Evolutionary conservation across 2,797 vertebrate species (phyloP).

Genomic region (Coreius guichenoti): DNA sequence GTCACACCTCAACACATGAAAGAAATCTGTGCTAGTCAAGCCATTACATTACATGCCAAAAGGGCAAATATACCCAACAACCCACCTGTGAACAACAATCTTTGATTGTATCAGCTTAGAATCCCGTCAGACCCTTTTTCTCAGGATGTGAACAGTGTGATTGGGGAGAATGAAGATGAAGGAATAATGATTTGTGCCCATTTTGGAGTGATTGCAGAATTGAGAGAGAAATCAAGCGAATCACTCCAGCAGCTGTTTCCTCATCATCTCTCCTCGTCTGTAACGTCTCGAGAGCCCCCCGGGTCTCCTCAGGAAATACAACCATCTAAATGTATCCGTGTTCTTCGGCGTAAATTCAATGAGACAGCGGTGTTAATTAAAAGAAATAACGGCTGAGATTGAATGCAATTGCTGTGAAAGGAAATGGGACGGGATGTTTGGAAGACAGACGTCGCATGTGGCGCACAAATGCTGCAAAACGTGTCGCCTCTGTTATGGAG

Average conservation of each 20-base stretch:
- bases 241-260: slow-evolving; percentile 43
- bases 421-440: slow-evolving; percentile 30
- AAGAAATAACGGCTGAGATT: slow-evolving; percentile 42
- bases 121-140: background rate
- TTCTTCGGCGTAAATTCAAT: slow-evolving; percentile 22
- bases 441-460: background rate
- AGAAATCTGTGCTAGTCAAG: background rate
- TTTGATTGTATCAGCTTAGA: background rate
- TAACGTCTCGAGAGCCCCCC: slow-evolving; percentile 19
- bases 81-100: background rate
- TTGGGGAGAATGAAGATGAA: background rate
- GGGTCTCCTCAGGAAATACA: slow-evolving; percentile 35
- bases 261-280: slow-evolving; percentile 36
- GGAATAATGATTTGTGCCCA: slow-evolving; percentile 16
- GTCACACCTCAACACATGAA: too few relatives aligned
- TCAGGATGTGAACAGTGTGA: background rate
- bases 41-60: background rate
- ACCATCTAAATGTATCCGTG: slow-evolving; percentile 31
- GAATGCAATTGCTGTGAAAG: slow-evolving; percentile 49
- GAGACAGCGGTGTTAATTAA: slow-evolving; percentile 31
- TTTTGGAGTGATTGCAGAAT: slow-evolving; percentile 38
- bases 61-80: background rate
- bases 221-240: slow-evolving; percentile 36
- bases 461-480: background rate
- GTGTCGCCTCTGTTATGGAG: background rate